A percentile compares a stretch with the other conserved stretches of the same genome.
phyloP scores from a whole-genome alignment of 1,140 invertebrate species.

The Penaeus indicus region DNA sequence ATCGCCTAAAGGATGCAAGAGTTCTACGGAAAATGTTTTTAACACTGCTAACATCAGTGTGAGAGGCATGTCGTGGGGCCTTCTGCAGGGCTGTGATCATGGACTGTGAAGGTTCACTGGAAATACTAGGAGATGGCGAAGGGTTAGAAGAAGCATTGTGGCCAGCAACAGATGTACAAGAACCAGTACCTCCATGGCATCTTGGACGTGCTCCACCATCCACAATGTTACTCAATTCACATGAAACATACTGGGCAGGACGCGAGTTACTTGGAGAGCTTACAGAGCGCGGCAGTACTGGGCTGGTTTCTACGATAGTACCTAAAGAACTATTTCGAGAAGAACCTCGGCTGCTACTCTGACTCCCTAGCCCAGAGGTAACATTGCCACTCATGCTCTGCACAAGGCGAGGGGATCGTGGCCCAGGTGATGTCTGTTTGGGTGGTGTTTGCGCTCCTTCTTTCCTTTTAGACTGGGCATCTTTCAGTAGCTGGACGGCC shows the following conservation, averaged over 20 bases:
- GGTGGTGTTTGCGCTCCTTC: conserved; percentile 39
- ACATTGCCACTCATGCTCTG: conserved; percentile 43
- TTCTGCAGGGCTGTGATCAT: conserved; percentile 58
- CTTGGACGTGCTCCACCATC: conserved; percentile 58
- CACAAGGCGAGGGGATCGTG: conserved; percentile 52
- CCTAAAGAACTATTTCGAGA: conserved; percentile 56
- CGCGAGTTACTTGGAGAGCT: conserved; percentile 47
- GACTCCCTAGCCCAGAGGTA: conserved; percentile 38
- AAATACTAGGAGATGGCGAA: conserved; percentile 56
- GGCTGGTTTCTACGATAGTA: conserved; percentile 57
- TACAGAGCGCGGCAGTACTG: conserved; percentile 51
- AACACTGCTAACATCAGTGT: conserved; percentile 56
- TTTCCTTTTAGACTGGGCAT: conserved; percentile 49
- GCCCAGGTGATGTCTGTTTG: conserved; percentile 51
- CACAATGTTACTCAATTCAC: conserved; percentile 59
- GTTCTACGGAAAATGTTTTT: conserved; percentile 59
- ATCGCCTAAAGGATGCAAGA: conserved; percentile 53
- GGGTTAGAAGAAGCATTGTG: conserved; percentile 56
- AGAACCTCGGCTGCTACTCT: conserved; percentile 56
- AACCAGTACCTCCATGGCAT: conserved; percentile 47
- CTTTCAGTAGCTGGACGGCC: conserved; percentile 58
- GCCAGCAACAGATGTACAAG: conserved; percentile 52
- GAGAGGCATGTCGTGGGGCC: conserved; percentile 54
- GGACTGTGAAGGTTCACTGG: conserved; percentile 57
- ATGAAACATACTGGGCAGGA: conserved; percentile 57